These are phyloP conservation scores for Chondrosia reniformis DNA, from an alignment of 37 sponge, comb jelly and placozoan species.

Conservation along the genomic window DNA sequence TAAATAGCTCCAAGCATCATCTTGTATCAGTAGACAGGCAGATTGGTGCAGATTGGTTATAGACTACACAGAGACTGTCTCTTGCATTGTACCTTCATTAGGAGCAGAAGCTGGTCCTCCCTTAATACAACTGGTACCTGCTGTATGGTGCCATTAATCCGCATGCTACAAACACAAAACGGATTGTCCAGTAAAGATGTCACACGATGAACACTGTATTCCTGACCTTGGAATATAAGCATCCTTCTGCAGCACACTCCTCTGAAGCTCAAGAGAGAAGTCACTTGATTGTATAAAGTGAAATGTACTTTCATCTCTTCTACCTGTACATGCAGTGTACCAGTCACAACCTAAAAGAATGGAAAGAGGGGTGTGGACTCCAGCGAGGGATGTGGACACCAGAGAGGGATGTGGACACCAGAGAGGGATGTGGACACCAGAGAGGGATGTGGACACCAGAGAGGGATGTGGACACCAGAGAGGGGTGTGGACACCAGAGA, in stretches of 20 bases:
- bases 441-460: too few relatives aligned
- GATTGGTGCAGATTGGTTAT: too few relatives aligned
- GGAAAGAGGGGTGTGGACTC: too few relatives aligned
- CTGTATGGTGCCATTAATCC: background rate
- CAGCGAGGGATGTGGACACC: background rate
- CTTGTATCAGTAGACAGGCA: too few relatives aligned
- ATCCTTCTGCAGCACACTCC: slow-evolving; percentile 56
- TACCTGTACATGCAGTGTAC: slow-evolving; percentile 25
- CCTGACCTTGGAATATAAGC: slow-evolving; percentile 59
- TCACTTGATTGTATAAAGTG: slow-evolving; percentile 64
- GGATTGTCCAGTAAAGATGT: background rate
- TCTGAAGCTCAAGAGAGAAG: slow-evolving; percentile 34
- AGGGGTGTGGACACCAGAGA: too few relatives aligned
- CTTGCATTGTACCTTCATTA: slow-evolving; percentile 53
- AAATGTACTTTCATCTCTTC: slow-evolving; percentile 19
- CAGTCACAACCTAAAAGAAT: slow-evolving; percentile 56
- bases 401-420: too few relatives aligned
- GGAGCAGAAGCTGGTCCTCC: slow-evolving; percentile 33
- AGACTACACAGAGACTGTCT: too few relatives aligned
- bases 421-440: too few relatives aligned
- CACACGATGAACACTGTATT: background rate
- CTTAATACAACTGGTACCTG: slow-evolving; percentile 6
- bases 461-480: too few relatives aligned
- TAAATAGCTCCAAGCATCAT: too few relatives aligned
- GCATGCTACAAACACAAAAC: slow-evolving; percentile 5